Percentiles rank a stretch among this genome's conserved stretches.
Evolutionary conservation across 2,797 vertebrate species (phyloP).

Genomic region (Myotis myotis): DNA sequence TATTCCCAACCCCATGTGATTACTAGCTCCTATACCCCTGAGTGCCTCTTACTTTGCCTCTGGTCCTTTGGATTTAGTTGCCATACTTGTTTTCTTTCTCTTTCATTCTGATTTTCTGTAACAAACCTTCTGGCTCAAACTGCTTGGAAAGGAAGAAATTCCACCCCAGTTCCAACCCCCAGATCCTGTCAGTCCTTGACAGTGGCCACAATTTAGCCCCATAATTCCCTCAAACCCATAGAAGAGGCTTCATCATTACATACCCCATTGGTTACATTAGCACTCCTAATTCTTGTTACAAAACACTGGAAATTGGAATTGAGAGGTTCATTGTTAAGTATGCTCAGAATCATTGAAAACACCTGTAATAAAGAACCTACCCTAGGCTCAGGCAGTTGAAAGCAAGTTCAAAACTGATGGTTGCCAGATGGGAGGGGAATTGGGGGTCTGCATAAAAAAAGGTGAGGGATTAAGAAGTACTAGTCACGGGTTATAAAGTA

Average conservation of each 20-base stretch:
- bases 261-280: neutral
- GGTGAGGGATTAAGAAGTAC: neutral
- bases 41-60: neutral
- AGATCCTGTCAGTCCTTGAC: neutral
- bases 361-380: neutral
- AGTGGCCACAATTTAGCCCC: neutral
- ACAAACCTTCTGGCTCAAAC: neutral
- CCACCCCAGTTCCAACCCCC: neutral
- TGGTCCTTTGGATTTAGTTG: neutral
- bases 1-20: neutral
- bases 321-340: neutral
- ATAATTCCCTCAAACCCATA: neutral
- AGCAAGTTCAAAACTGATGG: neutral
- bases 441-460: neutral
- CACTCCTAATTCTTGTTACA: neutral
- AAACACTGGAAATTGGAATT: neutral
- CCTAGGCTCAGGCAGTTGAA: neutral
- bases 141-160: neutral
- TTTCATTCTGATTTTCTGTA: conserved; percentile 1
- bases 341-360: neutral
- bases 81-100: neutral
- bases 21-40: neutral
- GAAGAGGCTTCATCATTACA: neutral
- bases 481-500: neutral
- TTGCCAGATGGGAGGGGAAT: neutral